These are phyloP conservation scores for Hassar affinis DNA, from an alignment of 2,113 vertebrate species.

Conservation along the genomic window DNA sequence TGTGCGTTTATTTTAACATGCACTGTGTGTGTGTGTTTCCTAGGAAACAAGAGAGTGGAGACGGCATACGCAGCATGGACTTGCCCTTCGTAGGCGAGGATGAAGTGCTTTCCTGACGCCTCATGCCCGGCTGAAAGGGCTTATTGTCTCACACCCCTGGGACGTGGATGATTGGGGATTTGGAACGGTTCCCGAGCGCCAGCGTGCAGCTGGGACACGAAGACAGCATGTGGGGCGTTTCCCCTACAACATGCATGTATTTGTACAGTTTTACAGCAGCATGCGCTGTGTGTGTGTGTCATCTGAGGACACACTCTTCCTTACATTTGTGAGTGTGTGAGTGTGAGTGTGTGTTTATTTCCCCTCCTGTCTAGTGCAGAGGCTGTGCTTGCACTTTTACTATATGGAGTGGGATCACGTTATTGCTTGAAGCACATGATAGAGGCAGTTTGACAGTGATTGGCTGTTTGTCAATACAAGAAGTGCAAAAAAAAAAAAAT, in stretches of 20 bases:
- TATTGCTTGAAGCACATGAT: not conserved
- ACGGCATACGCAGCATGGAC: conserved; percentile 77
- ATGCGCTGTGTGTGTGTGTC: conserved; percentile 40
- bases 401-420: conserved; percentile 11
- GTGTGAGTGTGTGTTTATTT: conserved; percentile 35
- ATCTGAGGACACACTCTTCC: conserved; percentile 46
- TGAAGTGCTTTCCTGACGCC: conserved; percentile 83
- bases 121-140: conserved; percentile 14
- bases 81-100: conserved; percentile 83
- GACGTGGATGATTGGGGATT: conserved; percentile 19
- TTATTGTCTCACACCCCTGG: conserved; percentile 27
- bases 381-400: conserved; percentile 44
- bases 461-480: not conserved
- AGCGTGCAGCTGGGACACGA: not conserved
- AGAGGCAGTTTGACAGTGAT: not conserved
- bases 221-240: conserved; percentile 10
- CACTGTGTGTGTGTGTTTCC: conserved; percentile 53
- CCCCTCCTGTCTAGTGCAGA: conserved; percentile 25
- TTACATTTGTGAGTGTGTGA: conserved; percentile 31
- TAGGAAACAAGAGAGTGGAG: conserved; percentile 88
- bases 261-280: conserved; percentile 54
- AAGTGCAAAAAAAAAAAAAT: not conserved
- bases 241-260: conserved; percentile 48
- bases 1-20: not conserved
- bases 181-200: conserved; percentile 15